Base-by-base conservation (phyloP, 2,888 invertebrate genomes). In the Pseudoips prasinana region DNA sequence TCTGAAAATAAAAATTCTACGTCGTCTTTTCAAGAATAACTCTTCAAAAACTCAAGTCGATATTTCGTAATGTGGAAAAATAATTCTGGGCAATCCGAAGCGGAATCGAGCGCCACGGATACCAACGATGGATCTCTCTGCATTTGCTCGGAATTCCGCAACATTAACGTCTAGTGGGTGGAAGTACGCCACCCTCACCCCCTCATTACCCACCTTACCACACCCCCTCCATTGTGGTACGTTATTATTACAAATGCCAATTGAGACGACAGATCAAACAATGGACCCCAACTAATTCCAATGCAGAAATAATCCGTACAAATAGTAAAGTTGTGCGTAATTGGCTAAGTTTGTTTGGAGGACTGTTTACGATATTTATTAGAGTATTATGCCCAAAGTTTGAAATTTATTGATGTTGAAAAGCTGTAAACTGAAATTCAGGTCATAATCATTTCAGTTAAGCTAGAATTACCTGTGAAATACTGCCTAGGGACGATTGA, bases 121-220 rank as follows among this genome's bases (percentile, higher is more conserved):
- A 53, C 48, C 54, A 49, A 51, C 57, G 58, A 60, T 60, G 57
- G 64, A 61, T 73, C 58, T 58, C 46, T 58, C 58, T 58, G 58
- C 60, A 58, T 57, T 68, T 62, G 46, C 56, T 50, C 58, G 73
- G 72, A 72, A 75, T 75, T 73, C 72, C 73, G 63, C 58, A 58
- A 74, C 75, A 76, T 75, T 76, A 71, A 64, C 66, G 67, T 64
- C 58, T 51, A 35, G 38, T 51, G 32, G 50, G 43, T 50, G 54
- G 52, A 59, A 60, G 39, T 46, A 53, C 49, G 46, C 44, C 33
- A 39, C 37, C 29, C 42, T 43, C 44, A 33, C 33, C 8, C 14
- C 19, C 18, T 17, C 4, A 14, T 14, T 14, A 14, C 11, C 22
- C 22, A 7, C 22, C 9, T 8, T n/a, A 6, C 22, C 23, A 1